Conservation (phyloP, 2,888 invertebrate genomes). For the Hyles lineata region DNA sequence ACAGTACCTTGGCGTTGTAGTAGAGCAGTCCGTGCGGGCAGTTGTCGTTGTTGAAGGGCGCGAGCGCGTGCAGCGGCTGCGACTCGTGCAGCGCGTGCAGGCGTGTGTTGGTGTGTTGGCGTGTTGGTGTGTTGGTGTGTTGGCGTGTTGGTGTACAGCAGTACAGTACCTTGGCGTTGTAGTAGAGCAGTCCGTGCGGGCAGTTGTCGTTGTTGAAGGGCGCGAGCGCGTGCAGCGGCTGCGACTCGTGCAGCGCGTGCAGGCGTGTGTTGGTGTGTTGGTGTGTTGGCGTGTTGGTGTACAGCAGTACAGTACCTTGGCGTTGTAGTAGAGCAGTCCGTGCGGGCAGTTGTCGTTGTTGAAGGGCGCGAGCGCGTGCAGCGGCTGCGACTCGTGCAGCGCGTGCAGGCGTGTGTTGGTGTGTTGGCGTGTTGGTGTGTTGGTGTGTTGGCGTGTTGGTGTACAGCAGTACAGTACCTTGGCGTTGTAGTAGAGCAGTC, state of each 20-base stretch:
- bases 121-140: too few species aligned
- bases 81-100: constrained; percentile 95
- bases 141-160: neutral
- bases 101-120: too few species aligned
- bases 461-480: constrained; percentile 79
- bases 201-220: constrained; percentile 98
- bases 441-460: too few species aligned
- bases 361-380: constrained; percentile 94
- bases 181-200: constrained; percentile 97
- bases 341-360: constrained; percentile 98
- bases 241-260: constrained; percentile 94
- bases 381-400: constrained; percentile 89
- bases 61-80: constrained; percentile 88
- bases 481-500: constrained; percentile 96
- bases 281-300: too few species aligned
- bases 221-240: constrained; percentile 89
- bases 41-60: constrained; percentile 98
- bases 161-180: constrained; percentile 89
- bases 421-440: too few species aligned
- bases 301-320: constrained; percentile 81
- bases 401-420: constrained; percentile 96
- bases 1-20: constrained; percentile 91
- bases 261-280: too few species aligned
- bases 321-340: constrained; percentile 97
- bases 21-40: constrained; percentile 98